Conservation (phyloP, 2,888 invertebrate species). For the Drosophila nr. fundita region DNA sequence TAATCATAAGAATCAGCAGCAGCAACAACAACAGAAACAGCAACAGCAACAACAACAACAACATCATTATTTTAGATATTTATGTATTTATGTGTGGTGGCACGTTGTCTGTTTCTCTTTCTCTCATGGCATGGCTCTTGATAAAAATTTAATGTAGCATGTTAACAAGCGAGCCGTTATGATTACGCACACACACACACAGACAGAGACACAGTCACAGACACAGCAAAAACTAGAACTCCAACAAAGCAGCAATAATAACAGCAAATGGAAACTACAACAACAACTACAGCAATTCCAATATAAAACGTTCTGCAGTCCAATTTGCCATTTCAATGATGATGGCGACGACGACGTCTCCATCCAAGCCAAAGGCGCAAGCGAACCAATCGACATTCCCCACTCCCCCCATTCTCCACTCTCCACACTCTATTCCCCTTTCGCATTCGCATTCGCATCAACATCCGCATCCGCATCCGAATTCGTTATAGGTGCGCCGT, state of each 20-base stretch:
- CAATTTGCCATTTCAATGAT: slow-evolving; percentile 72
- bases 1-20: slow-evolving; percentile 67
- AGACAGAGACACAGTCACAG: slow-evolving; percentile 9
- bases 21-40: slow-evolving; percentile 43
- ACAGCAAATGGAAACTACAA: slow-evolving; percentile 56
- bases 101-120: slow-evolving; percentile 19
- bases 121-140: slow-evolving; percentile 69
- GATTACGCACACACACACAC: slow-evolving; percentile 60
- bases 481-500: slow-evolving; percentile 49
- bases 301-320: slow-evolving; percentile 67
- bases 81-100: slow-evolving; percentile 63
- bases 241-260: slow-evolving; percentile 31
- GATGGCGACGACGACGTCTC: slow-evolving; percentile 46
- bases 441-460: slow-evolving; percentile 30
- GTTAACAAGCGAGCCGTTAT: slow-evolving; percentile 79
- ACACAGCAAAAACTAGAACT: slow-evolving; percentile 11
- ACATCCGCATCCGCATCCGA: slow-evolving; percentile 28
- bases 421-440: slow-evolving; percentile 11
- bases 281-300: slow-evolving; percentile 55
- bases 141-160: slow-evolving; percentile 79
- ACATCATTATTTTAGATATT: slow-evolving; percentile 74
- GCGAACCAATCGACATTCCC: slow-evolving; percentile 38
- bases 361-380: slow-evolving; percentile 38
- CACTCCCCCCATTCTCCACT: background rate
- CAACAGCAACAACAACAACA: slow-evolving; percentile 36